Evolutionary conservation across 2,113 vertebrate genomes (phyloP).

Genomic region (Ammodytes dubius): DNA sequence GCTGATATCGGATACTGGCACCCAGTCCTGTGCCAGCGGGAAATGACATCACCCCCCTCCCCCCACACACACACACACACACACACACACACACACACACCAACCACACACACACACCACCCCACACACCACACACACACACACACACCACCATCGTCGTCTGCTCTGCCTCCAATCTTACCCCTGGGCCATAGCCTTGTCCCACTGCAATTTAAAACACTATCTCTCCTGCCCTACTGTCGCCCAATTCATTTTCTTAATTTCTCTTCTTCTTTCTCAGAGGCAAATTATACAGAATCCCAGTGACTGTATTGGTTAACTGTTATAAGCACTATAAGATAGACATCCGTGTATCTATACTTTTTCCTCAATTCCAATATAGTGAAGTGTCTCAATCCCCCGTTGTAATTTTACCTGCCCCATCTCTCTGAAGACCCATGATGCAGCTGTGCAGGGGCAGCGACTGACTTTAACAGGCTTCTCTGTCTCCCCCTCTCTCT

Average conservation of each 20-base stretch:
- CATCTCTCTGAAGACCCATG: conserved; percentile 1
- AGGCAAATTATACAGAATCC: conserved; percentile 38
- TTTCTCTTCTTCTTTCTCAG: conserved; percentile 7
- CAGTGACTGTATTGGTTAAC: not conserved
- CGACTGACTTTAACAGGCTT: conserved; percentile 37
- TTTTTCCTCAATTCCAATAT: not conserved
- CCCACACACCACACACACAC: no score
- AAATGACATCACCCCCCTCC: conserved; percentile 56
- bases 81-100: no score
- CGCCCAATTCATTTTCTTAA: conserved; percentile 16
- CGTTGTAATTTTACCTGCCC: conserved; percentile 30
- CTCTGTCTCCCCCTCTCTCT: conserved; percentile 29
- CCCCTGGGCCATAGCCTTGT: not conserved
- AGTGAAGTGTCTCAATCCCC: not conserved
- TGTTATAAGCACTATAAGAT: not conserved
- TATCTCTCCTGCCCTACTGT: conserved; percentile 4
- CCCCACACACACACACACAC: no score
- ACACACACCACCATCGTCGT: not conserved
- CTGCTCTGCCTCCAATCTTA: not conserved
- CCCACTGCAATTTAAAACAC: conserved; percentile 24
- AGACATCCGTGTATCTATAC: not conserved
- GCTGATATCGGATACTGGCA: conserved; percentile 58
- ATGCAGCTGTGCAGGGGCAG: conserved; percentile 39
- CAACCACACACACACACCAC: no score
- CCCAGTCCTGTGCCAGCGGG: conserved; percentile 46